A percentile compares a stretch with the other conserved stretches of the same genome.
These are phyloP conservation scores for Salmo trutta DNA, from an alignment of 2,797 vertebrate genomes.

Conservation along the genomic window DNA sequence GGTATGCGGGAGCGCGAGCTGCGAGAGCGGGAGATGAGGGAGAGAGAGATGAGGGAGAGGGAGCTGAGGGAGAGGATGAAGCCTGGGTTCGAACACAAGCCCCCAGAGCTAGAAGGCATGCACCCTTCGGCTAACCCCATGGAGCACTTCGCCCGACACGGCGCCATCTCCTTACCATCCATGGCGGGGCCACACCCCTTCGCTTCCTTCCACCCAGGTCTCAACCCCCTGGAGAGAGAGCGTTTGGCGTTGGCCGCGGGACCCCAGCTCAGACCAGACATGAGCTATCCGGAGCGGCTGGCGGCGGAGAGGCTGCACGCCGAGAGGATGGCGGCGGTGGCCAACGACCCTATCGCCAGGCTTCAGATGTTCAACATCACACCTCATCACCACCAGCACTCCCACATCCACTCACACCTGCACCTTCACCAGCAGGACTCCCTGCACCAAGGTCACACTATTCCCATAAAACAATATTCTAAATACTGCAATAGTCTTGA, in stretches of 20 bases:
- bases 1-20: conserved; percentile 91
- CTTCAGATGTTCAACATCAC: conserved; percentile 99
- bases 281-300: conserved; percentile 96
- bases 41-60: conserved; percentile 91
- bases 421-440: conserved; percentile 99
- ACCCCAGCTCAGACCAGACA: conserved; percentile 93
- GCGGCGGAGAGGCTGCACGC: conserved; percentile 95
- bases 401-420: conserved; percentile 98
- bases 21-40: conserved; percentile 89
- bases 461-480: background rate
- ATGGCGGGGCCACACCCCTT: conserved; percentile 93
- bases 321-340: conserved; percentile 94
- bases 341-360: conserved; percentile 94
- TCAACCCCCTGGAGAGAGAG: conserved; percentile 95
- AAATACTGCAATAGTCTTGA: too few species aligned
- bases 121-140: conserved; percentile 97
- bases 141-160: conserved; percentile 98
- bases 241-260: conserved; percentile 91
- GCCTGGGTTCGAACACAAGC: conserved; percentile 97
- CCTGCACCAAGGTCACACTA: conserved; percentile 93
- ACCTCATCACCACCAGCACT: conserved; percentile 98
- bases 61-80: conserved; percentile 97
- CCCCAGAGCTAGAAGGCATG: conserved; percentile 91
- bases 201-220: conserved; percentile 92
- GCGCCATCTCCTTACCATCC: conserved; percentile 89